These are phyloP conservation scores for Potamarius usumacintae DNA, from an alignment of 2,113 vertebrate species.

Conservation along the genomic window DNA sequence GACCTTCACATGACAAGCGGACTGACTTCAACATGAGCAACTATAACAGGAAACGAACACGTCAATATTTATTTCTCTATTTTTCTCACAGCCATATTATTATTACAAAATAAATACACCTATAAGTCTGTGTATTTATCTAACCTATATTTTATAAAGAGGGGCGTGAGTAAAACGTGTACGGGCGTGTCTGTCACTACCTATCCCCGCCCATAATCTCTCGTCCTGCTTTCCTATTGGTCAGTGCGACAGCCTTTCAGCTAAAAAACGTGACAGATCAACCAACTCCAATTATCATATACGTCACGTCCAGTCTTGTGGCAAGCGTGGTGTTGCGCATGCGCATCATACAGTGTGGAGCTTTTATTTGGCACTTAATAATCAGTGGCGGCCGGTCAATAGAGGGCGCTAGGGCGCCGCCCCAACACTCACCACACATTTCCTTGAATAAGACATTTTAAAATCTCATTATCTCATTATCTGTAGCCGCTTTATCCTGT, in stretches of 20 bases:
- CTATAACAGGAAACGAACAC: neutral
- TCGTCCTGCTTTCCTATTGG: constrained; percentile 62
- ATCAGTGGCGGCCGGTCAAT: too few relatives aligned
- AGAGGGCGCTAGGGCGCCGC: too few relatives aligned
- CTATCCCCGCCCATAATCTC: constrained; percentile 41
- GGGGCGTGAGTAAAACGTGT: too few relatives aligned
- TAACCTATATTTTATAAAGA: neutral
- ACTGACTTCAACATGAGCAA: neutral
- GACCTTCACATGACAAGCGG: constrained; percentile 37
- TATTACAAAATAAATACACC: neutral
- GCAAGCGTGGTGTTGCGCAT: neutral
- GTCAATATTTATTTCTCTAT: neutral
- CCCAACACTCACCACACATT: too few relatives aligned
- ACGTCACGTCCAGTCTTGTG: neutral
- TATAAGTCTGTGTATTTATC: neutral
- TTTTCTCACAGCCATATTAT: neutral
- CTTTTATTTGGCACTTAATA: too few relatives aligned
- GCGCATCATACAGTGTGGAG: neutral
- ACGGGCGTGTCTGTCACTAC: constrained; percentile 36
- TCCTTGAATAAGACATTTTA: too few relatives aligned
- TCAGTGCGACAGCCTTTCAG: constrained; percentile 34
- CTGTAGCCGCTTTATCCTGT: too few relatives aligned
- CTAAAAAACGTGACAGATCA: constrained; percentile 70
- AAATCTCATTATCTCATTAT: too few relatives aligned
- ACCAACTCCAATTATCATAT: neutral